These are phyloP conservation scores for Monochamus alternatus DNA, from an alignment of 2,888 invertebrate genomes.

Conservation along the genomic window DNA sequence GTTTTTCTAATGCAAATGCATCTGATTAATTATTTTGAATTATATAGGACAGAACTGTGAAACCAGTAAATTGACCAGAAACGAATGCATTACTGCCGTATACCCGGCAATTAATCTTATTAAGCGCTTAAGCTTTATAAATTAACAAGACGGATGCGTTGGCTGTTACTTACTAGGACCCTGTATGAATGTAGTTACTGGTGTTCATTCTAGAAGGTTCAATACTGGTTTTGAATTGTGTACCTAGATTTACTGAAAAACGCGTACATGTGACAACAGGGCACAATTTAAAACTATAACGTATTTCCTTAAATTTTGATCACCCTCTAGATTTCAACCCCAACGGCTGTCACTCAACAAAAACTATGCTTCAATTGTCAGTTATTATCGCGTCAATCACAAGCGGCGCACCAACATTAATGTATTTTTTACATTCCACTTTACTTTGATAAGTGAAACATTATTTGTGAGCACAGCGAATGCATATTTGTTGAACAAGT, in stretches of 20 bases:
- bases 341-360: not conserved
- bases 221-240: no score
- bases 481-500: slow-evolving; percentile 20
- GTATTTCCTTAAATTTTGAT: not conserved
- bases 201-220: no score
- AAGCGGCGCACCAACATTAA: not conserved
- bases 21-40: slow-evolving; percentile 30
- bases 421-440: slow-evolving; percentile 18
- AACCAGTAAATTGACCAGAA: slow-evolving; percentile 23
- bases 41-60: slow-evolving; percentile 24
- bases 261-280: no score
- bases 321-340: not conserved
- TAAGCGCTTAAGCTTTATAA: not conserved
- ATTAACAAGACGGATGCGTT: not conserved
- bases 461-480: slow-evolving; percentile 10
- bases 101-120: slow-evolving; percentile 11
- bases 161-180: no score
- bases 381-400: slow-evolving; percentile 32
- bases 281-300: no score
- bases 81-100: not conserved
- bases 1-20: slow-evolving; percentile 33
- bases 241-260: no score
- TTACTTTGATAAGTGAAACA: slow-evolving; percentile 18
- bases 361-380: slow-evolving; percentile 16
- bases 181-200: no score